Evolutionary conservation across 64 coral and sea anemone genomes (phyloP), one percentile per base, ranked within the genome.

Genomic region (Porites australiensis): DNA sequence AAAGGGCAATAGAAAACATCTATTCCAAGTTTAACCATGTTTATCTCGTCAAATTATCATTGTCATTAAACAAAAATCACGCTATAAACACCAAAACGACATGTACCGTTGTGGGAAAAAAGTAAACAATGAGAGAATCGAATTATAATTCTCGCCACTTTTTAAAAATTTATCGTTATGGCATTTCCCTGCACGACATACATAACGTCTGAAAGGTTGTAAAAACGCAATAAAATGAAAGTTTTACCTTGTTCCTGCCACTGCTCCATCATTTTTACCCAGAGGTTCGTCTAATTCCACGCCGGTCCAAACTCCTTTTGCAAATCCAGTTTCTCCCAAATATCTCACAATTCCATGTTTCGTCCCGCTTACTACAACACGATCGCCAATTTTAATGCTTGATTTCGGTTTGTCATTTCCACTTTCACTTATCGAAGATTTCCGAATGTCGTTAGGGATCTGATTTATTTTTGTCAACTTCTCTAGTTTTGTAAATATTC

Each of bases 201-300:
- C 8, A 68, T 6, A 6, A 18, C 13, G 20, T 19, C 12, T 76
- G 3, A 18, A 0, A 51, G 50, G 4, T 10, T 23, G 22, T 55
- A 8, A 43, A 37, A 14, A 23, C 8, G 46, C 8, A 46, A 77
- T 7, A 77, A 6, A 73, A 55, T 27, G 83, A 11, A 49, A 57
- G 50, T 37, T 71, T 43, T 90, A 99, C 98, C 98, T 99, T 48
- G 92, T 99, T 57, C 98, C 98, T 15, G 98, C 98, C 19, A 99
- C 98, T 5, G 98, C 98, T 61, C 98, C 98, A 48, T 99, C 98
- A 27, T 99, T 99, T 72, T 99, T 99, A 0, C 98, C 98, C 45
- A 96, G 67, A 9, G 98, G 91, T 86, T 99, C 98, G 13, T 99
- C 91, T 4, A 99, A 86, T 82, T 99, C 98, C 7, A 99, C 73